Evolutionary conservation across 2,113 vertebrate genomes (phyloP).

Genomic region (Alethe castanea): DNA sequence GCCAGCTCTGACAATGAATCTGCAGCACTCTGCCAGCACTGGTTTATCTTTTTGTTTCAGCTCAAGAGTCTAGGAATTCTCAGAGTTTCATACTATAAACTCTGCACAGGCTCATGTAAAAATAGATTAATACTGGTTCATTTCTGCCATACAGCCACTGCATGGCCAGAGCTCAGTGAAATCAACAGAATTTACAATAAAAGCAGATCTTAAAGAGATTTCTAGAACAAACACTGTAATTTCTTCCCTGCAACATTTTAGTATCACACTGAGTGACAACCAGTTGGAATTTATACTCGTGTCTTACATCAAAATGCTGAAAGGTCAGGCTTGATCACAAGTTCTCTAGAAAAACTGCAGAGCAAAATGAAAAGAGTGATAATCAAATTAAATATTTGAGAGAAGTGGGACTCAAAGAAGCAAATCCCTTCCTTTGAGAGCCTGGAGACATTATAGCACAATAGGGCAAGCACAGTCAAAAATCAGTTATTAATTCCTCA

Average conservation of each 20-base stretch:
- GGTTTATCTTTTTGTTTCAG: not conserved
- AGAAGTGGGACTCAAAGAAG: not conserved
- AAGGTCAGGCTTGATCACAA: not conserved
- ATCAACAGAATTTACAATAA: not conserved
- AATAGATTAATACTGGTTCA: not conserved
- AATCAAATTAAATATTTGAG: not conserved
- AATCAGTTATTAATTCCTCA: not conserved
- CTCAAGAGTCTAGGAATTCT: not conserved
- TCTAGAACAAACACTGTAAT: not conserved
- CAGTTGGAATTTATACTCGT: not conserved
- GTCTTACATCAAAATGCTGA: not conserved
- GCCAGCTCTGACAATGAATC: not conserved
- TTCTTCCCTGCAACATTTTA: not conserved
- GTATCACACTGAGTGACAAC: not conserved
- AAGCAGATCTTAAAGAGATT: not conserved
- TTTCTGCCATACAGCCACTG: not conserved
- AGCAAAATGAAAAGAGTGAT: not conserved
- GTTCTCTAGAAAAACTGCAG: not conserved
- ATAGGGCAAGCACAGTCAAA: not conserved
- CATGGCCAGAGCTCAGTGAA: not conserved
- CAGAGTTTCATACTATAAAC: not conserved
- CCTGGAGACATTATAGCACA: not conserved
- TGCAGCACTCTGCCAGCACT: not conserved
- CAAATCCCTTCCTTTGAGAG: not conserved
- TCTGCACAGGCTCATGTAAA: not conserved